These are phyloP conservation scores for Urocitellus parryii DNA, from an alignment of 2,113 vertebrate genomes.

Conservation along the genomic window DNA sequence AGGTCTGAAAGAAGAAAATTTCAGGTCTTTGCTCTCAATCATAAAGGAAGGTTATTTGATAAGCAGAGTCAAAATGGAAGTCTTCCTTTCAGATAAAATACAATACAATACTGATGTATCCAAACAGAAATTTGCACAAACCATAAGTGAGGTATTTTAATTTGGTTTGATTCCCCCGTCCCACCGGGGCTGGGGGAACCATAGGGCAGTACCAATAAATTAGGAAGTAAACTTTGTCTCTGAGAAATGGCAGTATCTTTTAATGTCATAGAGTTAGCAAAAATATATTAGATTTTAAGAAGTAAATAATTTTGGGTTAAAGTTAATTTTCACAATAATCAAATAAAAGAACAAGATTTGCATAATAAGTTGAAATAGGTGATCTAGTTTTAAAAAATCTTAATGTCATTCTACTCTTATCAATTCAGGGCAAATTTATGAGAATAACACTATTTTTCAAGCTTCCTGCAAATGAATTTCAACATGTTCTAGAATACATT, in stretches of 20 bases:
- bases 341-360: slow-evolving; percentile 34
- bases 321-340: slow-evolving; percentile 42
- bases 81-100: slow-evolving; percentile 43
- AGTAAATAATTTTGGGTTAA: not conserved
- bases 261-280: not conserved
- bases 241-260: slow-evolving; percentile 13
- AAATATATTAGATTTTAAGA: slow-evolving; percentile 54
- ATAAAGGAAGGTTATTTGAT: slow-evolving; percentile 57
- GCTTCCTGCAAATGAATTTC: slow-evolving; percentile 16
- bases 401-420: slow-evolving; percentile 28
- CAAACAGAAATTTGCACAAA: slow-evolving; percentile 43
- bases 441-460: not conserved
- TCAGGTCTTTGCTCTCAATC: slow-evolving; percentile 33
- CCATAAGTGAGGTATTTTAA: not conserved
- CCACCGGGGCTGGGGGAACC: not conserved
- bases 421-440: slow-evolving; percentile 6
- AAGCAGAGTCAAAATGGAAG: not conserved
- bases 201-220: slow-evolving; percentile 28
- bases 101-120: not conserved
- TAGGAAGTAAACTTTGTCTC: not conserved
- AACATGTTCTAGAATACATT: not conserved
- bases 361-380: slow-evolving; percentile 45
- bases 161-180: not conserved
- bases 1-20: slow-evolving; percentile 51
- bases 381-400: not conserved